Conservation (phyloP, 2,888 invertebrate species). For the Nomada ferruginata region DNA sequence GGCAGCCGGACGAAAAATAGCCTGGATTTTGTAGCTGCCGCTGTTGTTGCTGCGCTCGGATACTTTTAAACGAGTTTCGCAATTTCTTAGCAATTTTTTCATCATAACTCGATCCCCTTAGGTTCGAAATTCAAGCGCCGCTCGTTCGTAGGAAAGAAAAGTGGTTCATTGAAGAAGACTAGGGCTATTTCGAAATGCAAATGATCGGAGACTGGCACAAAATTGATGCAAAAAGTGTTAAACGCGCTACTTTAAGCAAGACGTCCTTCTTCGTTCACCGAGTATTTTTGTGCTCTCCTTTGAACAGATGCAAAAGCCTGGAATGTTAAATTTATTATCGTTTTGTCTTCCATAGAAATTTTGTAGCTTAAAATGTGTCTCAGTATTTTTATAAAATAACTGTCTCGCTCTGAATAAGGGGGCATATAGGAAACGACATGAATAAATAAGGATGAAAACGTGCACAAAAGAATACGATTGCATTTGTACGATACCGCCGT, state of each 20-base stretch:
- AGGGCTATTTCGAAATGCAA: constrained; percentile 10
- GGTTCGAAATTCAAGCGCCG: constrained; percentile 1
- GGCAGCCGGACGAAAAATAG: constrained; percentile 26
- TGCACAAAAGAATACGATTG: background rate
- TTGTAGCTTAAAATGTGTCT: too few species aligned
- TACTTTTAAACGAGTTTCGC: constrained; percentile 19
- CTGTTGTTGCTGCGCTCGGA: background rate
- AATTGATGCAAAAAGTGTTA: constrained; percentile 37
- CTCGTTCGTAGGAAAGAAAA: too few species aligned
- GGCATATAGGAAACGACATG: background rate
- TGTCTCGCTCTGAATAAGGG: background rate
- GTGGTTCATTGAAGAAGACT: background rate
- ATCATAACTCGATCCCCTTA: background rate
- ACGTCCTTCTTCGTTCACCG: constrained; percentile 16
- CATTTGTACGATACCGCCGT: background rate
- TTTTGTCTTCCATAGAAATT: background rate
- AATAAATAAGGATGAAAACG: background rate
- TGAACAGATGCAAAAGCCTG: background rate
- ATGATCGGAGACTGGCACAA: constrained; percentile 1
- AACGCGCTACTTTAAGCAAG: constrained; percentile 10
- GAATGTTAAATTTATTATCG: constrained; percentile 2
- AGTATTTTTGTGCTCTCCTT: background rate
- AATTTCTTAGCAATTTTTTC: constrained; percentile 30
- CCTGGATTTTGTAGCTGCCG: constrained; percentile 6
- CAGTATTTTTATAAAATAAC: too few species aligned